Evolutionary conservation across 2,797 vertebrate genomes (phyloP).

Genomic region (Syngnathus acus): DNA sequence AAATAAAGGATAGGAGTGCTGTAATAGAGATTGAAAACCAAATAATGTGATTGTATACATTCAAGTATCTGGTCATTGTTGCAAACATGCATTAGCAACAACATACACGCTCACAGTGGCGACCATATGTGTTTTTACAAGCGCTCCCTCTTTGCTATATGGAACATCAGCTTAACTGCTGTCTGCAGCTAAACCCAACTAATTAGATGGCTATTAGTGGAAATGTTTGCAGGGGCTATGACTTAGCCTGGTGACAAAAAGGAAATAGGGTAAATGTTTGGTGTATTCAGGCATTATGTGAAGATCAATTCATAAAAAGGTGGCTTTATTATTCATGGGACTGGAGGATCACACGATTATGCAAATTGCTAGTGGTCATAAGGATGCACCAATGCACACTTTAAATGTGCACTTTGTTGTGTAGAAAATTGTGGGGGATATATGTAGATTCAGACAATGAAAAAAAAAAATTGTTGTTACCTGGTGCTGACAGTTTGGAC

Average conservation of each 20-base stretch:
- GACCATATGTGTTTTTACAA: conserved; percentile 1
- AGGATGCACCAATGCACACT: background rate
- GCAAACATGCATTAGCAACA: background rate
- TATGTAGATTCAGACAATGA: no score
- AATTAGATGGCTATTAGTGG: conserved; percentile 5
- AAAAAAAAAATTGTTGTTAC: no score
- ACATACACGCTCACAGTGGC: background rate
- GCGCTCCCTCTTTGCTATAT: background rate
- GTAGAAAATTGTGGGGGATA: no score
- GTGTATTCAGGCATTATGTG: background rate
- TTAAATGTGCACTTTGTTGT: no score
- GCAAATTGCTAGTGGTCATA: background rate
- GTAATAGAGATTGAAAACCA: background rate
- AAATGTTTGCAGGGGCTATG: background rate
- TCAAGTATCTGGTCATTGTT: background rate
- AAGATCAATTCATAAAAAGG: conserved; percentile 1
- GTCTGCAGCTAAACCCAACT: background rate
- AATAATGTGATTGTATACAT: background rate
- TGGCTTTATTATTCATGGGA: background rate
- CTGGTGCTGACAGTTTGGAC: no score
- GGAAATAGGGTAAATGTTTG: background rate
- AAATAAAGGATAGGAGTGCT: background rate
- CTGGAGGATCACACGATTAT: background rate
- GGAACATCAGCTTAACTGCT: conserved; percentile 1
- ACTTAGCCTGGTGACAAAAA: conserved; percentile 2